Evolutionary conservation across 2,113 vertebrate genomes (phyloP), one percentile per base, ranked within the genome.

Genomic region (Spheniscus mendiculus): DNA sequence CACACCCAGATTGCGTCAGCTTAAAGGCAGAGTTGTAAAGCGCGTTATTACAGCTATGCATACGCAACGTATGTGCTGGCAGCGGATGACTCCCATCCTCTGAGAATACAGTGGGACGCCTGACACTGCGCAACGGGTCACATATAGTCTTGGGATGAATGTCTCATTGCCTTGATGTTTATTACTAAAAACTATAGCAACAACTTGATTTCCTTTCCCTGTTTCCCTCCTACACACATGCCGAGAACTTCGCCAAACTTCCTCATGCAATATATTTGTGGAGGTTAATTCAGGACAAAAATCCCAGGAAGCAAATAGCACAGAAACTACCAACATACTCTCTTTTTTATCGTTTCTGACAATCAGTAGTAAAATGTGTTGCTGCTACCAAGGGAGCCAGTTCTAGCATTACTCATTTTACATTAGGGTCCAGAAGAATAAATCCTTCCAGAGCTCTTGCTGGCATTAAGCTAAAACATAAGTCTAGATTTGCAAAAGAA

Each of bases 211-310:
- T 71, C 40, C 52, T 77, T 26, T 3, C 26, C 58, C 20, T 1
- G 2, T 17, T 92, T 62, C 23, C 74, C 50, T 50, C 49, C 59
- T 44, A 49, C 63, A 17, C 52, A 4, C 67, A 70, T 1, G 45
- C 83, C 2, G 10, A 88, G 55, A 97, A 94, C 56, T 88, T 95
- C 70, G 74, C 93, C 90, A 67, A 92, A 98, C 86, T 96, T 95
- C 72, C 90, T 96, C 89, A 32, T 26, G 74, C 83, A 79, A 90
- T 94, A 4, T 72, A 87, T 95, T 93, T 92, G 81, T 16, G 77
- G 81, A 95, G 97, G 97, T 98, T 97, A 98, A 96, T 87, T 94
- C 87, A 90, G 97, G 97, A 97, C 96, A 97, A 84, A 93, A 91
- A 88, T 92, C 93, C 94, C 94, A 90, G 79, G 86, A 73, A 96